Percentiles rank a stretch among this genome's conserved stretches.
Conservation (phyloP, 2,113 vertebrate genomes). For the Aspidoscelis tigris region DNA sequence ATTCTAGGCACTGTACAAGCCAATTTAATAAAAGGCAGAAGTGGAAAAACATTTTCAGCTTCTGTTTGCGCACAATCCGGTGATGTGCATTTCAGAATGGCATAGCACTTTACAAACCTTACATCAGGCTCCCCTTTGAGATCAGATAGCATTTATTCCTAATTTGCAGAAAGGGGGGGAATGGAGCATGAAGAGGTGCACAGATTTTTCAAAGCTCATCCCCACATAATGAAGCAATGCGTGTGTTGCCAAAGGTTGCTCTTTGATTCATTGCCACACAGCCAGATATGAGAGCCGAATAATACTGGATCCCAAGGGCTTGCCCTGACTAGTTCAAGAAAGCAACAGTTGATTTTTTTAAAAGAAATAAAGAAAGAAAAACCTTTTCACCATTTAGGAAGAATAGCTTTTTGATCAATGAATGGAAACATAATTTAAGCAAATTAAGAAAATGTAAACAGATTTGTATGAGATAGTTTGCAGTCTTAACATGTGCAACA, state of each 20-base stretch:
- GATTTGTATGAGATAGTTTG: slow-evolving; percentile 57
- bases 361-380: slow-evolving; percentile 31
- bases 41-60: neutral
- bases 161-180: slow-evolving; percentile 22
- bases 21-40: neutral
- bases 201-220: slow-evolving; percentile 25
- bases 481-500: slow-evolving; percentile 56
- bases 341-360: slow-evolving; percentile 47
- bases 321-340: slow-evolving; percentile 49
- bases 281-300: slow-evolving; percentile 43
- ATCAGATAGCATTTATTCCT: slow-evolving; percentile 4
- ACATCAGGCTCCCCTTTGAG: neutral
- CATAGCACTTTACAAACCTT: slow-evolving; percentile 11
- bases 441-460: slow-evolving; percentile 67
- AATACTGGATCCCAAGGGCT: slow-evolving; percentile 31
- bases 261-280: neutral
- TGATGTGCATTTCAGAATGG: neutral
- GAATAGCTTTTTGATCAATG: slow-evolving; percentile 60
- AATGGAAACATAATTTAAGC: slow-evolving; percentile 70
- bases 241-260: slow-evolving; percentile 4
- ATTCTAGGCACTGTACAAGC: slow-evolving; percentile 14
- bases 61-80: neutral
- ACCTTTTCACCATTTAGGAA: slow-evolving; percentile 56
- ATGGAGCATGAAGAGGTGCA: neutral
- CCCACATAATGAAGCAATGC: slow-evolving; percentile 17